Evolutionary conservation across 1,140 invertebrate species (phyloP).

Genomic region (Caenorhabditis tropicalis): DNA sequence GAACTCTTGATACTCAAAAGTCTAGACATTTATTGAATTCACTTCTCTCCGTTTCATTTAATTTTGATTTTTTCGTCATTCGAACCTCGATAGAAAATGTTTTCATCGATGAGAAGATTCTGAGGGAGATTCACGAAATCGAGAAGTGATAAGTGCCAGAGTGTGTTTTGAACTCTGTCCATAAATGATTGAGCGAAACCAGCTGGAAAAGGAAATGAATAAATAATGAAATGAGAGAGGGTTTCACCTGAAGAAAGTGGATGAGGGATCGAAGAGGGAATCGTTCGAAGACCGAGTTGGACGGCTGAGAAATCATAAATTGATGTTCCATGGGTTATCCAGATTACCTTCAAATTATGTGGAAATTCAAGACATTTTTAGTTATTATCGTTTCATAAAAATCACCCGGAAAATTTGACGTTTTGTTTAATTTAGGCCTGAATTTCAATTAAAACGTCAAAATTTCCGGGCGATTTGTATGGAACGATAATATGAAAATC

Average conservation of each 20-base stretch:
- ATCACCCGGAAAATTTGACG: too few species aligned
- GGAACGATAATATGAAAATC: too few species aligned
- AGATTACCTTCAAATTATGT: conserved; percentile 67
- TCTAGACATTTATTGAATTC: neutral
- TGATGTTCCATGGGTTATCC: conserved; percentile 71
- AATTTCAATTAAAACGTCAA: too few species aligned
- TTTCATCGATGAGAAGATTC: conserved; percentile 68
- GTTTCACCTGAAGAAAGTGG: conserved; percentile 68
- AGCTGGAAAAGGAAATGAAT: neutral
- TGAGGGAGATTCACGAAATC: conserved; percentile 71
- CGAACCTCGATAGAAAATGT: conserved; percentile 61
- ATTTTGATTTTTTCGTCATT: neutral
- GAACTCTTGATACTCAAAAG: neutral
- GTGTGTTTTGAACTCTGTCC: conserved; percentile 62
- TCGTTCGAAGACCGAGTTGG: conserved; percentile 64
- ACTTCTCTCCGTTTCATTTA: too few species aligned
- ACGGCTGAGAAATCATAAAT: conserved; percentile 70
- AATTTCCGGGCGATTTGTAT: too few species aligned
- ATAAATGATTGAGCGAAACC: conserved; percentile 57
- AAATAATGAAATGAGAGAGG: neutral
- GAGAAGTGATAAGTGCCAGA: conserved; percentile 68
- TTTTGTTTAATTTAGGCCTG: too few species aligned
- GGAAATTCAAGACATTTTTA: too few species aligned
- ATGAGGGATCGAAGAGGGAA: conserved; percentile 69
- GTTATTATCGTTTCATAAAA: too few species aligned